Conservation (phyloP, 2,888 invertebrate species). For the Oscheius sp. region DNA sequence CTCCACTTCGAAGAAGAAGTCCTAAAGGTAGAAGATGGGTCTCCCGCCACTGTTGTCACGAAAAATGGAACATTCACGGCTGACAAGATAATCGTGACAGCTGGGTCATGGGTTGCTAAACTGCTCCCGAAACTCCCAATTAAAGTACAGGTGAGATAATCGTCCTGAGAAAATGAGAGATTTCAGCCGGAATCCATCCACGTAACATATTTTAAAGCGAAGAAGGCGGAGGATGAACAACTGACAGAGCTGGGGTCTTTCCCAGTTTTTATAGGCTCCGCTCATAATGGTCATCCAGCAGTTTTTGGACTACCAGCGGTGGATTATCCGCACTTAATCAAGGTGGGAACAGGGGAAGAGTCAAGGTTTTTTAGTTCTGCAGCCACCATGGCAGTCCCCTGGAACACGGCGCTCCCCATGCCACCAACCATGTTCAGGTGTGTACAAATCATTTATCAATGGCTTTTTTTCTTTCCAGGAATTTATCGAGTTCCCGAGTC, state of each 20-base stretch:
- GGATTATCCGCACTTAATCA: slow-evolving; percentile 20
- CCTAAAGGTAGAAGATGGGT: not conserved
- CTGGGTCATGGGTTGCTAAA: slow-evolving; percentile 62
- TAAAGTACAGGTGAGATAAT: slow-evolving; percentile 40
- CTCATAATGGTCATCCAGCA: not conserved
- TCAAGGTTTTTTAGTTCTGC: slow-evolving; percentile 10
- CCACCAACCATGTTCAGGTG: not conserved
- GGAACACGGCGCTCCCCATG: slow-evolving; percentile 7
- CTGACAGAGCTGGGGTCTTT: slow-evolving; percentile 23
- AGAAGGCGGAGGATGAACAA: slow-evolving; percentile 16
- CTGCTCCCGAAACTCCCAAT: slow-evolving; percentile 50
- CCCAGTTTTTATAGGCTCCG: slow-evolving; percentile 7
- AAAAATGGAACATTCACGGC: slow-evolving; percentile 39
- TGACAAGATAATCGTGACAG: slow-evolving; percentile 58
- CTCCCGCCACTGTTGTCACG: slow-evolving; percentile 29
- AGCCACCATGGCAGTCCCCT: slow-evolving; percentile 10
- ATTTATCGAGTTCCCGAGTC: slow-evolving; percentile 36
- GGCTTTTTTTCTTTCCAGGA: slow-evolving; percentile 8
- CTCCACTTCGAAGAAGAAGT: slow-evolving; percentile 37
- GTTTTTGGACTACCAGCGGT: slow-evolving; percentile 24
- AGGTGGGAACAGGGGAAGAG: not conserved
- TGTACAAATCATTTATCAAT: not conserved
- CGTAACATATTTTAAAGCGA: slow-evolving; percentile 22
- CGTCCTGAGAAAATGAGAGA: not conserved
- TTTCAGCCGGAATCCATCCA: slow-evolving; percentile 25